Evolutionary conservation across 2,113 vertebrate genomes (phyloP).

Genomic region (Oryzias melastigma): DNA sequence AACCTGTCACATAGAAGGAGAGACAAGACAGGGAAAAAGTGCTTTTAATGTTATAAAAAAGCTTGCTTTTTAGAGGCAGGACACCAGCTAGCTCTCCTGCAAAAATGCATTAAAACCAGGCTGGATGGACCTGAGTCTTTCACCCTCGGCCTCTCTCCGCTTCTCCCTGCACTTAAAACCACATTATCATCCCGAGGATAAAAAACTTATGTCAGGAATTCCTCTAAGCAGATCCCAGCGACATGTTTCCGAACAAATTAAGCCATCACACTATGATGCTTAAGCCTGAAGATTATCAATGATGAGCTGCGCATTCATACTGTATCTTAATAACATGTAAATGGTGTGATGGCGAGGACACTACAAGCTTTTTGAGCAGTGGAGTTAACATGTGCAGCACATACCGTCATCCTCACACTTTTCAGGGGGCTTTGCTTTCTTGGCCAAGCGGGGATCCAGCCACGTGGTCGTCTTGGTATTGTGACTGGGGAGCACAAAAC

Average conservation of each 20-base stretch:
- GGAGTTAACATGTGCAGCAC: conserved; percentile 1
- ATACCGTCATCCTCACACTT: conserved; percentile 97
- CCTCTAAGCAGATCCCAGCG: conserved; percentile 19
- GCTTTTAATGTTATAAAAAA: conserved; percentile 55
- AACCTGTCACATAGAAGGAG: conserved; percentile 42
- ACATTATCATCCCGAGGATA: conserved; percentile 56
- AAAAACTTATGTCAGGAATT: conserved; percentile 20
- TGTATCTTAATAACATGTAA: conserved; percentile 12
- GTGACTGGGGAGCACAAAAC: conserved; percentile 80
- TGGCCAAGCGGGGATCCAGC: conserved; percentile 95
- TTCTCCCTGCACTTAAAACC: conserved; percentile 56
- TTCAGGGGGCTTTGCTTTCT: conserved; percentile 97
- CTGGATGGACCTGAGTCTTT: conserved; percentile 54
- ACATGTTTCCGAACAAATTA: conserved; percentile 16
- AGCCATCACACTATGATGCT: conserved; percentile 15
- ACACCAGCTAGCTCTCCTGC: conserved; percentile 51
- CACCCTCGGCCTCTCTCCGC: conserved; percentile 35
- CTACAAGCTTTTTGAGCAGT: too few species aligned
- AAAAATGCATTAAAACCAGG: conserved; percentile 69
- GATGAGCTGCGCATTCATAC: conserved; percentile 4
- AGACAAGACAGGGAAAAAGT: conserved; percentile 21
- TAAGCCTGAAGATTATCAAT: conserved; percentile 13
- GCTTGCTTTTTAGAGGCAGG: conserved; percentile 56
- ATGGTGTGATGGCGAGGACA: conserved; percentile 17
- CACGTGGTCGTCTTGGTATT: conserved; percentile 98